Evolutionary conservation across 2,888 invertebrate genomes (phyloP), one percentile per base, ranked within the genome.

Genomic region (Myathropa florea): DNA sequence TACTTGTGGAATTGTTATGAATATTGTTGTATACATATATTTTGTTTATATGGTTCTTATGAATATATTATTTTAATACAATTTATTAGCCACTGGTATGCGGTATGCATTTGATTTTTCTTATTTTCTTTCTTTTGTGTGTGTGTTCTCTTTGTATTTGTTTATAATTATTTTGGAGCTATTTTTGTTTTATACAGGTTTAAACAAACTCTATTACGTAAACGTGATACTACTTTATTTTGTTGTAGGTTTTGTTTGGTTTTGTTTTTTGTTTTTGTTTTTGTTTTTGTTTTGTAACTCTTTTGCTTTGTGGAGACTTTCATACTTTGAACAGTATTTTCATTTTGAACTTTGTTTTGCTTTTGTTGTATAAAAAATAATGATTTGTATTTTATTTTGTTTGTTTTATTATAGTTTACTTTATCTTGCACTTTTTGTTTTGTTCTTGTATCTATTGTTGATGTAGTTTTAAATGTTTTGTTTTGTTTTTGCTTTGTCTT

Each of bases 261-360:
- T 78, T 23, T 18, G 33, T 36, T 26, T 46, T 63, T 46, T 65
- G 30, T 67, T 36, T 59, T 78, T 83, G 36, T 60, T 46, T 83
- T 60, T 30, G 53, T 65, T 73, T 78, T 24, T 12, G 39, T 28
- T 36, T 46, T 63, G 33, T 71, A 24, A 46, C 39, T 60, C 28
- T 77, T 60, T 39, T 60, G 39, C 2, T 80, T 79, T 79, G 70
- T 75, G 75, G 86, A 79, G 73, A 83, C 67, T 76, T 70, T 72
- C 90, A 90, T 90, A 89, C 90, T 91, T 91, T 91, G 91, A 91
- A 91, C 91, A 91, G 91, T 91, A 88, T 89, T 91, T 92, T 92
- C 90, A 89, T 90, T 92, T 92, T 91, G 92, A 91, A 91, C 92
- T 91, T 90, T 91, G 90, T 77, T 79, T 87, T 75, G 71, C 60